Base-by-base conservation (phyloP, 1,140 invertebrate species). In the Bacillus rossius region DNA sequence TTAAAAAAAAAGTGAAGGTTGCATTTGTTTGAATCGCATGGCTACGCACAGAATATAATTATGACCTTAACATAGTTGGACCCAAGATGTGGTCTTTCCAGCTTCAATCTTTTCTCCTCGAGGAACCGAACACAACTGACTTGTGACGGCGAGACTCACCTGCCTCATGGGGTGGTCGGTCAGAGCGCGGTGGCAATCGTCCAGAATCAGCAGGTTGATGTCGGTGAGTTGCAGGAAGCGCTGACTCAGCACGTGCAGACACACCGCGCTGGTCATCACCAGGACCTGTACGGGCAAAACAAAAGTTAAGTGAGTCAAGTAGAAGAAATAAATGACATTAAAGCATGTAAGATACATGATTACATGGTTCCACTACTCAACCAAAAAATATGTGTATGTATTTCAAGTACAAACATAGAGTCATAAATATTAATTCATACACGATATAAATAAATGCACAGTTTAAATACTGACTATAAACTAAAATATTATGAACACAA, bases 131-230 rank as follows among this genome's bases (percentile, higher is more conserved):
- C n/a, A n/a, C n/a, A n/a, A n/a, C n/a, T n/a, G n/a, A n/a, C n/a
- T n/a, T n/a, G n/a, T n/a, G n/a, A n/a, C n/a, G n/a, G n/a, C n/a
- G n/a, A n/a, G n/a, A 65, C 51, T 67, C 64, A 85, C 75, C 59
- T 73, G 64, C 57, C 73, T 69, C 53, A 85, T 71, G 4, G 74
- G 66, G 57, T 81, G 72, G 22, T 71, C 76, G 23, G 73, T 69
- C 10, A 76, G 66, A 38, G 80, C 79, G 63, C 81, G 75, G 69
- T 91, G 89, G 73, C 91, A 94, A 68, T 94, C 86, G 71, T 96
- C 91, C 34, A 95, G 76, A 49, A 95, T 81, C 14, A 95, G 66
- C 55, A 95, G 74, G 74, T 89, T 88, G 25, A 94, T 77, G 48
- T 80, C 66, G 26, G 67, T 67, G 25, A 86, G 71, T 37, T 69